phyloP scores from a whole-genome alignment of 2,888 invertebrate species.

The Lithophane socia region DNA sequence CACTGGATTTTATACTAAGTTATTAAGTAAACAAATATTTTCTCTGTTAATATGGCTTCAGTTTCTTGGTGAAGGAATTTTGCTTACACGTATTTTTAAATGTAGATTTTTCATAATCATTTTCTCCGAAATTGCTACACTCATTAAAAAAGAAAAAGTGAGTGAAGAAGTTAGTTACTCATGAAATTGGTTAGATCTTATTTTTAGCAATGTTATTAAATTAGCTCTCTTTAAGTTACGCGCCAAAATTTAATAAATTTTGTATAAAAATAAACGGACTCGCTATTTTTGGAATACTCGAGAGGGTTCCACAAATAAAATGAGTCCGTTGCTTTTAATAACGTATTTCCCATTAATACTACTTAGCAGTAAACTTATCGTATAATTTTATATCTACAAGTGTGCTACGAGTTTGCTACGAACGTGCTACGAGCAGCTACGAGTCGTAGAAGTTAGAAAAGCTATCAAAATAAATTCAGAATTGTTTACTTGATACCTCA shows the following conservation, averaged over 20 bases:
- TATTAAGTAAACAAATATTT: conserved; percentile 56
- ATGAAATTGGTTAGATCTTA: background rate
- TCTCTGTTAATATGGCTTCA: conserved; percentile 22
- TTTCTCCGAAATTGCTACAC: background rate
- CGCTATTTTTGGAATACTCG: background rate
- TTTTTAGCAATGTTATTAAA: background rate
- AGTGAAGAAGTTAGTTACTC: too few species aligned
- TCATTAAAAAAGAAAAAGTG: too few species aligned
- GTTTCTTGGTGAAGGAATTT: conserved; percentile 11
- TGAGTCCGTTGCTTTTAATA: background rate
- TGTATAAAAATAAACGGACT: background rate
- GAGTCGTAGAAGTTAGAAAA: background rate
- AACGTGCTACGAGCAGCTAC: conserved; percentile 3
- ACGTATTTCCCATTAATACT: background rate
- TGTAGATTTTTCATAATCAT: background rate
- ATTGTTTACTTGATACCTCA: conserved; percentile 13
- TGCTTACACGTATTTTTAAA: conserved; percentile 7
- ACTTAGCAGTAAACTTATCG: background rate
- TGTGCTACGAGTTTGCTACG: conserved; percentile 4
- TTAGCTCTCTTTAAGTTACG: background rate
- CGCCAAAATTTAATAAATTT: background rate
- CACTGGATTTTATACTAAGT: conserved; percentile 50
- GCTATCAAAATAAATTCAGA: background rate
- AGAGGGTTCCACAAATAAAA: too few species aligned
- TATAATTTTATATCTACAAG: background rate